Conservation (phyloP, 2,797 vertebrate genomes). For the Sardinella longiceps region DNA sequence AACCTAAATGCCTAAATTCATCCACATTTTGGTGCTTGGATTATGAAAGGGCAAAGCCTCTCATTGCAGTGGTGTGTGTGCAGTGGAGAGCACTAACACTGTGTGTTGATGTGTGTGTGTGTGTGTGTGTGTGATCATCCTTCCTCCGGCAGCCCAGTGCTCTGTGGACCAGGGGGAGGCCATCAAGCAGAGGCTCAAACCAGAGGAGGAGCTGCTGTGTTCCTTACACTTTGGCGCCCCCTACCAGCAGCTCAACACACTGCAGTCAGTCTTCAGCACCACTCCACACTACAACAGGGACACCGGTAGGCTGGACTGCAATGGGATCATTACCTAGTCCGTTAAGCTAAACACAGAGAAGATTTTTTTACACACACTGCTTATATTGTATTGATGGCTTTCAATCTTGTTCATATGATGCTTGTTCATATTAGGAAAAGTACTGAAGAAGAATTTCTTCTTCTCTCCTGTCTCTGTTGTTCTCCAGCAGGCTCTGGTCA, state of each 20-base stretch:
- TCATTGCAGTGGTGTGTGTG: not conserved
- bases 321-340: not conserved
- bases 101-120: not conserved
- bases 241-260: slow-evolving; percentile 62
- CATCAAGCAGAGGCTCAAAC: slow-evolving; percentile 56
- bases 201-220: slow-evolving; percentile 68
- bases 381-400: not conserved
- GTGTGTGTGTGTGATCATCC: not conserved
- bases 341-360: not conserved
- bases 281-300: slow-evolving; percentile 59
- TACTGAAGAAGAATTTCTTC: too few relatives aligned
- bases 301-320: slow-evolving; percentile 52
- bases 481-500: too few relatives aligned
- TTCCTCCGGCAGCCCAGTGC: slow-evolving; percentile 33
- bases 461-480: too few relatives aligned
- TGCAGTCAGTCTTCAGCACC: slow-evolving; percentile 66
- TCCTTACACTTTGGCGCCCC: slow-evolving; percentile 69
- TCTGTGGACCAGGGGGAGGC: slow-evolving; percentile 37
- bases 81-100: not conserved
- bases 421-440: not conserved
- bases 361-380: not conserved
- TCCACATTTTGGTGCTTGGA: too few relatives aligned
- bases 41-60: too few relatives aligned
- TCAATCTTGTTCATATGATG: not conserved
- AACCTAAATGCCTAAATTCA: too few relatives aligned